Evolutionary conservation across 2,888 invertebrate genomes (phyloP).

Genomic region (Cepaea hortensis): DNA sequence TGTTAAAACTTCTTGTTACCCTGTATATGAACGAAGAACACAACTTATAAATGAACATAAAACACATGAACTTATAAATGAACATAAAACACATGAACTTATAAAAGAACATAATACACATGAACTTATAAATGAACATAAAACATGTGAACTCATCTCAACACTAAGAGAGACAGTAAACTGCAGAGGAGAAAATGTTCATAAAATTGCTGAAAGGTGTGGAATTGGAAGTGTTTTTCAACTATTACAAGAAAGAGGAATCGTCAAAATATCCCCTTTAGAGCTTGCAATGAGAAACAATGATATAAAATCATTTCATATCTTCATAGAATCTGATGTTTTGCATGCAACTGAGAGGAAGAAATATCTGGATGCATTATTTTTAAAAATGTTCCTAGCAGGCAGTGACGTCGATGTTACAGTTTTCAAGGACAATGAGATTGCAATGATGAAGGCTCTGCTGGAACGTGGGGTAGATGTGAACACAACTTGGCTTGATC

Average conservation of each 20-base stretch:
- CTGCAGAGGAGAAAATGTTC: not conserved
- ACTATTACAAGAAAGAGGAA: not conserved
- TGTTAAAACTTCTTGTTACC: not conserved
- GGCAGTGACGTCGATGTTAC: not conserved
- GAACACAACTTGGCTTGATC: not conserved
- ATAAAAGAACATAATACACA: not conserved
- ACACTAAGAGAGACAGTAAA: not conserved
- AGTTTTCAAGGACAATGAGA: not conserved
- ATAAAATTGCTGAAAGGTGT: constrained; percentile 10
- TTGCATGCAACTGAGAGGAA: not conserved
- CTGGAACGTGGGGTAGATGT: not conserved
- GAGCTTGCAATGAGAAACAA: not conserved
- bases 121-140: not conserved
- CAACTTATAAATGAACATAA: too few species aligned
- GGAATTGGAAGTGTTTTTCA: not conserved
- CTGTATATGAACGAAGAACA: not conserved
- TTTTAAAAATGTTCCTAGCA: not conserved
- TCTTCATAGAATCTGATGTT: not conserved
- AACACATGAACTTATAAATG: not conserved
- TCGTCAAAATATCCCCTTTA: not conserved
- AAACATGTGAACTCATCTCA: not conserved
- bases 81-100: not conserved
- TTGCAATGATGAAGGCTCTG: not conserved
- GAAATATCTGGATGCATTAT: not conserved
- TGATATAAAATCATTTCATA: not conserved